Conservation (phyloP, 2,113 vertebrate species). For the Cyanoramphus novaezelandiae region DNA sequence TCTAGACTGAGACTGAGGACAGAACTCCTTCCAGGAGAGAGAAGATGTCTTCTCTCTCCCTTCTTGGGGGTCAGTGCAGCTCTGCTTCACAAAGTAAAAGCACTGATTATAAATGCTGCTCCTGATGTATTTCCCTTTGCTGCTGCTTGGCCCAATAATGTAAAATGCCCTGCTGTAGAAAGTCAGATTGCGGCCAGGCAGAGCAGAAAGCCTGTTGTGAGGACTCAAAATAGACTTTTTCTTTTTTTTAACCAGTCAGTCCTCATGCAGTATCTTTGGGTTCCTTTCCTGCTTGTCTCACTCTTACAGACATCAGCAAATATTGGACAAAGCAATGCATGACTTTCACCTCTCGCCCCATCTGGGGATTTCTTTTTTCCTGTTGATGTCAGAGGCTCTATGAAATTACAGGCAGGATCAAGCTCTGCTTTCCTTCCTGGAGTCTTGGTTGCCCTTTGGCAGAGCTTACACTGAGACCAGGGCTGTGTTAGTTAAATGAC, state of each 20-base stretch:
- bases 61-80: not conserved
- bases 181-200: not conserved
- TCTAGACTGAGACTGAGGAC: not conserved
- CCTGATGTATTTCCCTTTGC: not conserved
- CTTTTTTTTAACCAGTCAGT: not conserved
- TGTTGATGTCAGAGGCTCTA: not conserved
- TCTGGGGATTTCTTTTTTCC: not conserved
- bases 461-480: not conserved
- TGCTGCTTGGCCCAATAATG: not conserved
- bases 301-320: not conserved
- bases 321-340: not conserved
- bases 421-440: not conserved
- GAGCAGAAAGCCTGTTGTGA: not conserved
- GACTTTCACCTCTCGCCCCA: not conserved
- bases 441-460: not conserved
- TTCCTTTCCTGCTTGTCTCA: not conserved
- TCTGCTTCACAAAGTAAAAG: conserved; percentile 28
- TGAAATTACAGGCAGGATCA: conserved; percentile 26
- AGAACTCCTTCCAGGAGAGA: not conserved
- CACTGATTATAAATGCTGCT: not conserved
- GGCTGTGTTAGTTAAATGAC: not conserved
- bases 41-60: not conserved
- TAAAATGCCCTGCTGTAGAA: not conserved
- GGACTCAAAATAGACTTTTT: not conserved
- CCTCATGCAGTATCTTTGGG: not conserved